phyloP scores from a whole-genome alignment of 1,140 invertebrate genomes.

The Metopolophium dirhodum region DNA sequence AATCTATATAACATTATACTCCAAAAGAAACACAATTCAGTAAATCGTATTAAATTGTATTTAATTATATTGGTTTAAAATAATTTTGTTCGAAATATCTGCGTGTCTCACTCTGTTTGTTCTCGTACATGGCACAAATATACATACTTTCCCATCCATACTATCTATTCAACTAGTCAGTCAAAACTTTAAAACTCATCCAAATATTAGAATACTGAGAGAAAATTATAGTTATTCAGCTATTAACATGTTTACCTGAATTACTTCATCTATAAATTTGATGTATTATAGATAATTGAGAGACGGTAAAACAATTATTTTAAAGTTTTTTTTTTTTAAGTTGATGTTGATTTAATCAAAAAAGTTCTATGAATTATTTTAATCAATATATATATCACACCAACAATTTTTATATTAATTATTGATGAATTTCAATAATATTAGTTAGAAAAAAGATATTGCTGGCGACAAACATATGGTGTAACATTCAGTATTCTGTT shows the following conservation, averaged over 20 bases:
- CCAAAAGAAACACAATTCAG: neutral
- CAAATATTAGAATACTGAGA: neutral
- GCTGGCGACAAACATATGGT: too few species aligned
- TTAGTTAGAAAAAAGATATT: too few species aligned
- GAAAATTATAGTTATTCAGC: neutral
- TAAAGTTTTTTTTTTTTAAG: neutral
- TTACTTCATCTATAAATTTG: neutral
- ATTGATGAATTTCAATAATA: too few species aligned
- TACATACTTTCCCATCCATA: neutral
- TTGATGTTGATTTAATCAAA: too few species aligned
- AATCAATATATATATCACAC: too few species aligned
- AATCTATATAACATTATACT: neutral
- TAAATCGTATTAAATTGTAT: neutral
- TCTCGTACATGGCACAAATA: neutral
- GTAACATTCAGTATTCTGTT: too few species aligned
- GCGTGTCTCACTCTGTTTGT: neutral
- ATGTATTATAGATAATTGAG: neutral
- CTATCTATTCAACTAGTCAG: neutral
- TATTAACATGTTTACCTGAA: neutral
- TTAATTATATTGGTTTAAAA: neutral
- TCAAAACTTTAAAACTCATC: neutral
- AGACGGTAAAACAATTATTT: neutral
- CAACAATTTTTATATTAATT: too few species aligned
- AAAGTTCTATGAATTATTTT: too few species aligned
- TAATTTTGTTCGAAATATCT: neutral